Evolutionary conservation across 2,888 invertebrate species (phyloP).

Genomic region (Mechanitis mazaeus): DNA sequence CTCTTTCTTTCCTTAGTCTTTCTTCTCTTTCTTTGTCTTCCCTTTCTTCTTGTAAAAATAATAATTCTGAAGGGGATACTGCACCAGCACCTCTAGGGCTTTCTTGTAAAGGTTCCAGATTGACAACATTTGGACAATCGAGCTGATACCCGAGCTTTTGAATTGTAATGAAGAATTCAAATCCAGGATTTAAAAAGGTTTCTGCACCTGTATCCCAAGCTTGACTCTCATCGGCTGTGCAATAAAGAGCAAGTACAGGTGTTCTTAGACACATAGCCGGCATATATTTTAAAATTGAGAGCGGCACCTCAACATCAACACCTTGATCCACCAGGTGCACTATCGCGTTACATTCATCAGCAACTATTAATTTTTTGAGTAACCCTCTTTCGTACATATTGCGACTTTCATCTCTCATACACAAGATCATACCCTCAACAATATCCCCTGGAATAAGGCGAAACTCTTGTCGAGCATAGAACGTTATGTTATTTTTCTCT

Average conservation of each 20-base stretch:
- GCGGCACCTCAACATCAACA: slow-evolving; percentile 26
- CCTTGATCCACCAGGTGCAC: slow-evolving; percentile 39
- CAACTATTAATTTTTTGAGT: slow-evolving; percentile 29
- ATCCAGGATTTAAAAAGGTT: slow-evolving; percentile 25
- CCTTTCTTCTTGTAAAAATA: slow-evolving; percentile 3
- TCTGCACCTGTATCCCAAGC: slow-evolving; percentile 23
- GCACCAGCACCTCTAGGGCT: slow-evolving; percentile 4
- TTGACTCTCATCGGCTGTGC: slow-evolving; percentile 24
- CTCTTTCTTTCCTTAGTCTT: no score
- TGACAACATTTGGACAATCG: slow-evolving; percentile 28
- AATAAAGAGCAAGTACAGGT: slow-evolving; percentile 31
- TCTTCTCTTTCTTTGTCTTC: no score
- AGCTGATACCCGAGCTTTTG: slow-evolving; percentile 25
- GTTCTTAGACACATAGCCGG: slow-evolving; percentile 21
- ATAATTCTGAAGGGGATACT: neutral
- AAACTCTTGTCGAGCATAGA: slow-evolving; percentile 27
- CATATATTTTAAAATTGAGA: slow-evolving; percentile 32
- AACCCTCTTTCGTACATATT: slow-evolving; percentile 36
- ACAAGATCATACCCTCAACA: slow-evolving; percentile 29
- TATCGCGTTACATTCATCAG: slow-evolving; percentile 23
- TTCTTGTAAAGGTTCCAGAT: slow-evolving; percentile 16
- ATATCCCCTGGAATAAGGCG: slow-evolving; percentile 27
- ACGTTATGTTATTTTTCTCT: slow-evolving; percentile 29
- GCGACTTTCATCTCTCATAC: slow-evolving; percentile 22
- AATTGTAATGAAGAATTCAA: slow-evolving; percentile 30